These are phyloP conservation scores for Nautilus pompilius DNA, from an alignment of 1,140 invertebrate species.

Conservation along the genomic window DNA sequence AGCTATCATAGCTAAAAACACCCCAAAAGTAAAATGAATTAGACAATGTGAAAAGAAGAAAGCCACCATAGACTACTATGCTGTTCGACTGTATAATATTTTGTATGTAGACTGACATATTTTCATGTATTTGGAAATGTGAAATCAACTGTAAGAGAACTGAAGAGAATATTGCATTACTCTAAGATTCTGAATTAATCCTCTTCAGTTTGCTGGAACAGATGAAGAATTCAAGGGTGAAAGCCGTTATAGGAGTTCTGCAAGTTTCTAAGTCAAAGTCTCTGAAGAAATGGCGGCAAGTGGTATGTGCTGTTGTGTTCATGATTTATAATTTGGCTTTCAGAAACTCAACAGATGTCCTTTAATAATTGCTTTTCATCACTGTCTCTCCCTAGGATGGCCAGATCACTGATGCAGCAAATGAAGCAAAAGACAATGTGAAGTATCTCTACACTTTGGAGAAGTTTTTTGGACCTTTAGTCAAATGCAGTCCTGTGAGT, in stretches of 20 bases:
- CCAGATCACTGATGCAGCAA: slow-evolving; percentile 60
- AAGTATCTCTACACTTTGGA: slow-evolving; percentile 94
- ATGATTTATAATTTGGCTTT: no score
- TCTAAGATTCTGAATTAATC: background rate
- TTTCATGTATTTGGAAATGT: no score
- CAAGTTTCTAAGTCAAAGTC: slow-evolving; percentile 77
- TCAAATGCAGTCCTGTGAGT: slow-evolving; percentile 85
- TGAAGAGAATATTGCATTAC: no score
- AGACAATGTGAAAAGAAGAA: no score
- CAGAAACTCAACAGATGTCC: no score
- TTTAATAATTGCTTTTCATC: no score
- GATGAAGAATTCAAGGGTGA: slow-evolving; percentile 64
- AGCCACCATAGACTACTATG: no score
- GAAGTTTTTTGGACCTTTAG: slow-evolving; percentile 89
- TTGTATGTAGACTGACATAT: no score
- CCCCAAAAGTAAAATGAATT: no score
- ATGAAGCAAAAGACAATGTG: slow-evolving; percentile 92
- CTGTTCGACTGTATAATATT: no score
- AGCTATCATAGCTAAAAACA: no score
- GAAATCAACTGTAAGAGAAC: no score
- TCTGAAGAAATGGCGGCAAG: slow-evolving; percentile 76
- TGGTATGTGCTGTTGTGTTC: slow-evolving; percentile 32
- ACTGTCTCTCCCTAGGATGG: slow-evolving; percentile 53
- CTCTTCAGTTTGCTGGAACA: slow-evolving; percentile 75
- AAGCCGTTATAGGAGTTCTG: slow-evolving; percentile 69